Evolutionary conservation across 2,113 vertebrate genomes (phyloP).

Genomic region (Balaeniceps rex): DNA sequence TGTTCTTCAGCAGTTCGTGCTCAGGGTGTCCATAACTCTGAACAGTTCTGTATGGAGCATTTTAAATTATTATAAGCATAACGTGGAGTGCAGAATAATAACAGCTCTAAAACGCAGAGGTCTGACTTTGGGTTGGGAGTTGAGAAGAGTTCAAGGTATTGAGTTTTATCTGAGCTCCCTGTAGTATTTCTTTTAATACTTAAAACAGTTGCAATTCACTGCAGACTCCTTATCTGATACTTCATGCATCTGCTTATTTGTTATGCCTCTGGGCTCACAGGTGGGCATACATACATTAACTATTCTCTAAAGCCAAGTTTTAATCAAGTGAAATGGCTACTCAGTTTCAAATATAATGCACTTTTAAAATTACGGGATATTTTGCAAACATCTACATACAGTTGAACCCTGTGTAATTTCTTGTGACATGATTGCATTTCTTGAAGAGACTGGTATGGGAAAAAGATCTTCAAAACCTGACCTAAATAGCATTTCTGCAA

Average conservation of each 20-base stretch:
- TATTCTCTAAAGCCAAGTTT: neutral
- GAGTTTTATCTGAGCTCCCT: neutral
- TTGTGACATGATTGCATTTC: neutral
- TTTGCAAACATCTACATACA: neutral
- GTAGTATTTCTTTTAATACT: constrained; percentile 21
- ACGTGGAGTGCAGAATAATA: constrained; percentile 2
- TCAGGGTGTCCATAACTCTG: neutral
- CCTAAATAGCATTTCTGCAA: neutral
- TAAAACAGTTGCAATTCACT: constrained; percentile 37
- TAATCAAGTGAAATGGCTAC: neutral
- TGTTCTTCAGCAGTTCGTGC: neutral
- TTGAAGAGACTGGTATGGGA: neutral
- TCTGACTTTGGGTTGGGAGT: neutral
- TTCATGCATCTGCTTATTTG: constrained; percentile 51
- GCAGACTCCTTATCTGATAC: neutral
- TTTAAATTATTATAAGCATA: constrained; percentile 18
- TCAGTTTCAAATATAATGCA: neutral
- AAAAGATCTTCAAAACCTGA: neutral
- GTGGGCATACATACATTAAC: constrained; percentile 38
- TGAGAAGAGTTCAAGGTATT: constrained; percentile 16
- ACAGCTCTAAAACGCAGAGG: neutral
- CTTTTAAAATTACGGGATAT: neutral
- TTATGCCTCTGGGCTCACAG: neutral
- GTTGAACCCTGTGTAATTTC: neutral
- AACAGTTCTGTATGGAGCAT: neutral